phyloP scores from a whole-genome alignment of 1,140 invertebrate species.

The Contarinia nasturtii region DNA sequence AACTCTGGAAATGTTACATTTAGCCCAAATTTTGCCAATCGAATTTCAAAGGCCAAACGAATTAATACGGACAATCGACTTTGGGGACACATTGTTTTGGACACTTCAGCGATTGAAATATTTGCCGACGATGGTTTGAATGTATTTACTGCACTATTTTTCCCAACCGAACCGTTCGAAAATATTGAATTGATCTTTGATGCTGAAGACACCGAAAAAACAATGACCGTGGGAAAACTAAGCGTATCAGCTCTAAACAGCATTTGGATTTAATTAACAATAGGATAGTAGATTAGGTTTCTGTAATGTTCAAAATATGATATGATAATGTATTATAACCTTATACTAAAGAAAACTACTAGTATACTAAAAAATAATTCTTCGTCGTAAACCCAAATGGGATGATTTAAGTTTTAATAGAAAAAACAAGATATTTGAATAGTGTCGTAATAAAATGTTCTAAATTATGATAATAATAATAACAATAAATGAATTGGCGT shows the following conservation, averaged over 20 bases:
- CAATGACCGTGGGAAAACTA: background rate
- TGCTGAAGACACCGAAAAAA: background rate
- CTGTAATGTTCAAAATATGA: too few species aligned
- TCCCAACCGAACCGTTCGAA: background rate
- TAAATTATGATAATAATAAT: too few species aligned
- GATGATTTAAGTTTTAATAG: too few species aligned
- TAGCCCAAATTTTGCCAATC: background rate
- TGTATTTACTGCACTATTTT: background rate
- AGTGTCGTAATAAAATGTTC: too few species aligned
- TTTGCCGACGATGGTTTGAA: background rate
- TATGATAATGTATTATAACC: too few species aligned
- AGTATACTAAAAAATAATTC: too few species aligned
- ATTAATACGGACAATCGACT: background rate
- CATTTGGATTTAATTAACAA: background rate
- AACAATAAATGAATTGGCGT: too few species aligned
- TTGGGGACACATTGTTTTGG: background rate
- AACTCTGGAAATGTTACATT: background rate
- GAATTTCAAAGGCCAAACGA: background rate
- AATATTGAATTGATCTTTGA: background rate
- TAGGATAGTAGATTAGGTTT: too few species aligned
- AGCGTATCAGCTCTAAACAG: background rate
- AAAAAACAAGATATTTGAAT: too few species aligned
- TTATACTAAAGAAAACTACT: too few species aligned
- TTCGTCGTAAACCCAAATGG: too few species aligned
- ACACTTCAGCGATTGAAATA: background rate